Percentiles rank a stretch among this genome's conserved stretches.
phyloP scores from a whole-genome alignment of 2,113 vertebrate genomes.

The Rhegmatorhina hoffmannsi region DNA sequence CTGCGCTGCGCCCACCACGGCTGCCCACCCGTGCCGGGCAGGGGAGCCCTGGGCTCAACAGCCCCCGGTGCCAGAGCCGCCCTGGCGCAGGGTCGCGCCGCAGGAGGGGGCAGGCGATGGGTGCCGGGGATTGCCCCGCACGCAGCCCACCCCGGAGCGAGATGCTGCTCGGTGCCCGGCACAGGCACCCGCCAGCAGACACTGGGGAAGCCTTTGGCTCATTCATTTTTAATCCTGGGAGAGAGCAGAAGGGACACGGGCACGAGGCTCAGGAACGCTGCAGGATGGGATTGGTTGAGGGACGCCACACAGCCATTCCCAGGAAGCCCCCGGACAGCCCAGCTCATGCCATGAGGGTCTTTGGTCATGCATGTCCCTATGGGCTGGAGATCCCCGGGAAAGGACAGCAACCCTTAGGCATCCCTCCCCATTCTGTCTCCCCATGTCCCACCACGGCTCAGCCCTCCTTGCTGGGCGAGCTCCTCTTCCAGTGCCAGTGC shows the following conservation, averaged over 20 bases:
- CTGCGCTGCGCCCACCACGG: not conserved
- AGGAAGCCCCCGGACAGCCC: not conserved
- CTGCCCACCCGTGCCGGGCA: not conserved
- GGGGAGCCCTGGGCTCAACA: not conserved
- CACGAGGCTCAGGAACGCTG: accelerated
- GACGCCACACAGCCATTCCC: no score
- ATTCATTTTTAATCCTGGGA: not conserved
- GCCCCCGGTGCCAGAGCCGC: accelerated
- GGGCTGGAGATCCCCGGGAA: not conserved
- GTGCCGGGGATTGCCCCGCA: accelerated
- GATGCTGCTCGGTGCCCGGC: not conserved
- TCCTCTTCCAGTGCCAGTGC: not conserved
- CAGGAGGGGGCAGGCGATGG: not conserved
- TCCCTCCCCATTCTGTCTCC: not conserved
- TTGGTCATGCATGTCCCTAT: not conserved
- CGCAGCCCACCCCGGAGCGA: not conserved
- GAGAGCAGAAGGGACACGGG: not conserved
- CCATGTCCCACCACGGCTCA: not conserved
- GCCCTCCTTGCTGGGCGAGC: not conserved
- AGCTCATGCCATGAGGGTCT: not conserved
- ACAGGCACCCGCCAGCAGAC: not conserved
- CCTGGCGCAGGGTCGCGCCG: not conserved
- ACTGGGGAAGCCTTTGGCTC: not conserved
- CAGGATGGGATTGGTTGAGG: accelerated
- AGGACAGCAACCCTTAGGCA: not conserved